Conservation (phyloP, 2,888 invertebrate species). For the Erpobdella octoculata region DNA sequence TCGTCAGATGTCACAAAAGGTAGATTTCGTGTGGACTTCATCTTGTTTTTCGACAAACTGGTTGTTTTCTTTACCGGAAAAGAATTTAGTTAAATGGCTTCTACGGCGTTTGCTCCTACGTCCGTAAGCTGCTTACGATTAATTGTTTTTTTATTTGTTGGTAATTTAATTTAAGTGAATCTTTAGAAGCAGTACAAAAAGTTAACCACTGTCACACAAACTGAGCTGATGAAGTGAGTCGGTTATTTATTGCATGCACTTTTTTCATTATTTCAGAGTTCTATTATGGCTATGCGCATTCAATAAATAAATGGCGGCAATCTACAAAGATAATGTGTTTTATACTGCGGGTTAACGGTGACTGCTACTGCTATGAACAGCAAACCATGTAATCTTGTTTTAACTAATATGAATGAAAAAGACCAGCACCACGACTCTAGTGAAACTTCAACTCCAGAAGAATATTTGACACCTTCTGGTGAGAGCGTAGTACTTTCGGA, state of each 20-base stretch:
- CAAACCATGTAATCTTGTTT: slow-evolving; percentile 22
- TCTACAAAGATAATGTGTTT: too few relatives aligned
- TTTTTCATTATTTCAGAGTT: too few relatives aligned
- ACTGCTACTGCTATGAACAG: slow-evolving; percentile 10
- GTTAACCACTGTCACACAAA: too few relatives aligned
- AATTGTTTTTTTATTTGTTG: background rate
- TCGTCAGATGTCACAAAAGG: background rate
- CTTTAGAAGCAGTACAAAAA: background rate
- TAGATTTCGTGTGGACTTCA: background rate
- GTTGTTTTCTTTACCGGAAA: background rate
- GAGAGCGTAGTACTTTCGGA: slow-evolving; percentile 33
- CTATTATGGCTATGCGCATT: too few relatives aligned
- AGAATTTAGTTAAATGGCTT: background rate
- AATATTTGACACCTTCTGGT: slow-evolving; percentile 37
- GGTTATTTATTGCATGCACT: too few relatives aligned
- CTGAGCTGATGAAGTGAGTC: too few relatives aligned
- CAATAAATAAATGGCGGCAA: too few relatives aligned
- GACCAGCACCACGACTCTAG: slow-evolving; percentile 9
- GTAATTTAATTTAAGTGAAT: background rate
- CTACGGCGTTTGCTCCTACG: too few relatives aligned
- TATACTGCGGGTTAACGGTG: slow-evolving; percentile 2
- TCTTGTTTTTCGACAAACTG: background rate
- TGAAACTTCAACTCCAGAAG: slow-evolving; percentile 36
- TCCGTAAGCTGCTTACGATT: background rate
- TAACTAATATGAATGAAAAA: slow-evolving; percentile 4